Base-by-base conservation (phyloP, 2,888 invertebrate species). In the Petrolisthes cinctipes region DNA sequence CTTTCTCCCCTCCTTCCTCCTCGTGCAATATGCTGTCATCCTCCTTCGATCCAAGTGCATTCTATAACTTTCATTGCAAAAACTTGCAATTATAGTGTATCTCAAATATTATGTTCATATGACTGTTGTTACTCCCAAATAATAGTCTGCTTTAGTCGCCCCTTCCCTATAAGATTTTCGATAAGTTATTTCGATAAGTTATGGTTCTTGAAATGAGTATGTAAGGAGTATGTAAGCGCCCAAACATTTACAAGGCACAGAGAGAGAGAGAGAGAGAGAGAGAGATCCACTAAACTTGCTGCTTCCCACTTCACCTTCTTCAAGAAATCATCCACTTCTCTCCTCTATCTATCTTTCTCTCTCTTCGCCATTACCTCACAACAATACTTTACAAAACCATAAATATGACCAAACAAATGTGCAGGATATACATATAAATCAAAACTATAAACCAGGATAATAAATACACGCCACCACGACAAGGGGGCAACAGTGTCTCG, bases 231-330 rank as follows among this genome's bases (percentile, higher is more conserved):
- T n/a, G 17, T 11, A 9, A 11, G 1, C 17, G 11, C 17, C 3
- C 61, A 61, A 54, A 37, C 17, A 51, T 11, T 20, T 51, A 54
- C 14, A n/a, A 17, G 17, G n/a, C n/a, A n/a, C n/a, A 20, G 20
- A 23, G 82, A 79, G 79, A 51, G 51, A 51, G 76, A 76, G 51
- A 51, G 51, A 51, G 76, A 76, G 76, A 76, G 51, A 51, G 51
- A 76, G 76, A 51, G 51, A 51, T 23, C 20, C 4, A 73, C 4
- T 37, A 61, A 17, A 61, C 11, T 11, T 17, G 61, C 61, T 61
- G 61, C 61, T 61, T 61, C 17, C 61, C 9, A 11, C 9, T 61
- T 11, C 17, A 61, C 17, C 61, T 9, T 61, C 61, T 61, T 61
- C 9, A 17, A 61, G 61, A 61, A 11, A 9, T 3, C 9, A 61